phyloP scores from a whole-genome alignment of 2,888 invertebrate genomes.

The Aporophyla lueneburgensis region DNA sequence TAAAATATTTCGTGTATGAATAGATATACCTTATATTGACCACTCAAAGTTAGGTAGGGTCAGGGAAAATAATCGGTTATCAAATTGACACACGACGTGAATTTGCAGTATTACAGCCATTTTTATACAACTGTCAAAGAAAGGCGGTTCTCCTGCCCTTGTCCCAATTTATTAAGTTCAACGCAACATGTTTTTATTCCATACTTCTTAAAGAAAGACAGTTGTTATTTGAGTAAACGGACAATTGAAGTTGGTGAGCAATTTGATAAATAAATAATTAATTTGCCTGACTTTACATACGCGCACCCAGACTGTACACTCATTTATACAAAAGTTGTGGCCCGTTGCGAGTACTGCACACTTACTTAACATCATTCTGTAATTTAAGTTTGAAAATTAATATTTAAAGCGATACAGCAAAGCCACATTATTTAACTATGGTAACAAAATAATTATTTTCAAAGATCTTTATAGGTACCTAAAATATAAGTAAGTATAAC shows the following conservation, averaged over 20 bases:
- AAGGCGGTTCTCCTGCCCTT: neutral
- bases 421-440: neutral
- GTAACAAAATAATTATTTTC: neutral
- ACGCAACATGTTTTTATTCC: too few species aligned
- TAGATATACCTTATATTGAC: too few species aligned
- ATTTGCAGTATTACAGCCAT: neutral
- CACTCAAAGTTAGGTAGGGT: neutral
- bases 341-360: neutral
- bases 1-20: too few species aligned
- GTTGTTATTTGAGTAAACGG: neutral
- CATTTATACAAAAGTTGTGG: neutral
- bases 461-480: constrained; percentile 44
- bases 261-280: neutral
- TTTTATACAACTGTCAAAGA: neutral
- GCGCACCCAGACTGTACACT: neutral
- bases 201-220: too few species aligned
- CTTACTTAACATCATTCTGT: neutral
- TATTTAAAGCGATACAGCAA: neutral
- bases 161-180: neutral
- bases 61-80: neutral
- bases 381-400: neutral
- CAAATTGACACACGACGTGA: neutral
- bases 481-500: constrained; percentile 17
- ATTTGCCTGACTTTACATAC: too few species aligned
- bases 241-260: neutral